Conservation (phyloP, 2,888 invertebrate species). For the Cheiracanthium punctorium region DNA sequence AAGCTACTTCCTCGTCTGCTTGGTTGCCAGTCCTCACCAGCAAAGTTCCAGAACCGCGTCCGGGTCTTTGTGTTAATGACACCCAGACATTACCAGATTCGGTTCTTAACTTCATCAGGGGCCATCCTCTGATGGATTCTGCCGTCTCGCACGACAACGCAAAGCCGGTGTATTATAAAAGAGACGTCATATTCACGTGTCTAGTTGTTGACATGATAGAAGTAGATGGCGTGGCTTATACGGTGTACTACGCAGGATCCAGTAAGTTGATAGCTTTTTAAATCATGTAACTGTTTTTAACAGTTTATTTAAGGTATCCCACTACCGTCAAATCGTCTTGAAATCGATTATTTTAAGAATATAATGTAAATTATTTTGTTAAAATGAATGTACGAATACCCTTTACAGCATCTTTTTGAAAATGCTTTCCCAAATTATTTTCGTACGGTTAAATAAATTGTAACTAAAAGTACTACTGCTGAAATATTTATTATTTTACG, state of each 20-base stretch:
- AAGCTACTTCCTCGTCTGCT: constrained; percentile 92
- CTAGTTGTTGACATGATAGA: constrained; percentile 92
- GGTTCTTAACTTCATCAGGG: constrained; percentile 95
- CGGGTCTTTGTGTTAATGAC: constrained; percentile 95
- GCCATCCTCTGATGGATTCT: constrained; percentile 98
- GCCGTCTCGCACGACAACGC: constrained; percentile 95
- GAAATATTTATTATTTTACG: too few relatives aligned
- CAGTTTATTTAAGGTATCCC: too few relatives aligned
- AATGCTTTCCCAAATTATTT: too few relatives aligned
- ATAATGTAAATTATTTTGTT: too few relatives aligned
- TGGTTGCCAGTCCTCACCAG: constrained; percentile 92
- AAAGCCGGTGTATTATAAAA: constrained; percentile 93
- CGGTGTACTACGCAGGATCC: constrained; percentile 93
- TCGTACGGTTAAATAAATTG: too few relatives aligned
- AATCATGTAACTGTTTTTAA: too few relatives aligned
- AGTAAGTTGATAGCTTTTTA: constrained; percentile 81
- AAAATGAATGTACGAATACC: too few relatives aligned
- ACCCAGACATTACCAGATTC: constrained; percentile 89
- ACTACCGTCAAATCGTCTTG: too few relatives aligned
- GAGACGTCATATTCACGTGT: constrained; percentile 92
- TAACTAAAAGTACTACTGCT: too few relatives aligned
- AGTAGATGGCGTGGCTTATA: constrained; percentile 87
- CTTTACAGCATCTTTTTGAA: too few relatives aligned
- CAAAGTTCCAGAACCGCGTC: constrained; percentile 93
- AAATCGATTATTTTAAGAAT: too few relatives aligned